phyloP scores from a whole-genome alignment of 1,140 invertebrate species.

The Protaetia brevitarsis region DNA sequence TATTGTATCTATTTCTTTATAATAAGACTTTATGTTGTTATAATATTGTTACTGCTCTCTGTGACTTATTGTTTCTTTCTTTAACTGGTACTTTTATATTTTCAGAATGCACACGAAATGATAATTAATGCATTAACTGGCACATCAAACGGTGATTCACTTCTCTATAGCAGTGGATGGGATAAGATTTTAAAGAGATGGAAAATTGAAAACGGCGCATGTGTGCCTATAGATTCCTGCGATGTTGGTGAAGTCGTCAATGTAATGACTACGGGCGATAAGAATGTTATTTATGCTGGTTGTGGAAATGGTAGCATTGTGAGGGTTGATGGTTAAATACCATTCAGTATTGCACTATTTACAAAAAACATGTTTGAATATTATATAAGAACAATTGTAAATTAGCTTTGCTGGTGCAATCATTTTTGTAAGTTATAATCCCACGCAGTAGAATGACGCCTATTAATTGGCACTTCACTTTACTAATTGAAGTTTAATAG shows the following conservation, averaged over 20 bases:
- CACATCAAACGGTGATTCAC: slow-evolving; percentile 31
- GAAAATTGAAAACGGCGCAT: slow-evolving; percentile 42
- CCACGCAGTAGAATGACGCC: too few species aligned
- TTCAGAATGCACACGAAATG: slow-evolving; percentile 47
- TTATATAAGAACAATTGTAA: too few species aligned
- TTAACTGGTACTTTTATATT: too few species aligned
- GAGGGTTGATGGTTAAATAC: slow-evolving; percentile 34
- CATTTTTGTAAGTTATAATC: too few species aligned
- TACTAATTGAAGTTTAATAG: too few species aligned
- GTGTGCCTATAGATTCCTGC: slow-evolving; percentile 32
- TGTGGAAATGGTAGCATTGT: slow-evolving; percentile 46
- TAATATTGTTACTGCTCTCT: too few species aligned
- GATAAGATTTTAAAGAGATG: slow-evolving; percentile 50
- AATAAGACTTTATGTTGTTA: too few species aligned
- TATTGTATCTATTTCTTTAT: too few species aligned
- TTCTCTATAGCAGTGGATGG: slow-evolving; percentile 50
- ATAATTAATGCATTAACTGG: slow-evolving; percentile 47
- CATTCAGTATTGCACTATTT: background rate
- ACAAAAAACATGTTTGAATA: too few species aligned
- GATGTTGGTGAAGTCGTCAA: slow-evolving; percentile 48
- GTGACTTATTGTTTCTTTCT: too few species aligned
- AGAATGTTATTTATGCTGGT: slow-evolving; percentile 43
- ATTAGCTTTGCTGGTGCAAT: too few species aligned
- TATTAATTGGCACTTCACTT: too few species aligned
- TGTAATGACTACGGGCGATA: slow-evolving; percentile 41